These are phyloP conservation scores for Streblospio benedicti DNA, from an alignment of 1,140 invertebrate species.

Conservation along the genomic window DNA sequence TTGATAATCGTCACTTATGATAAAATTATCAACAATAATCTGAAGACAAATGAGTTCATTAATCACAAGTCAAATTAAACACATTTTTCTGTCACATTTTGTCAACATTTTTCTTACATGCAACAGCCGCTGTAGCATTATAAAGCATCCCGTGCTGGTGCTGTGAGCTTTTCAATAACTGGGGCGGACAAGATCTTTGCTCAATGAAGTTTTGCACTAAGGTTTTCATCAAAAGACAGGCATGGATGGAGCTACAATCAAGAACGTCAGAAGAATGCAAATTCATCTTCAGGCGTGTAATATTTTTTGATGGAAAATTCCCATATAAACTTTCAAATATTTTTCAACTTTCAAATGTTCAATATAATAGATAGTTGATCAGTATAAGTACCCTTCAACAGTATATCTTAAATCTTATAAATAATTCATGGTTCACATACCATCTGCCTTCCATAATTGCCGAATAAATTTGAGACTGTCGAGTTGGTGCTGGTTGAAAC, in stretches of 20 bases:
- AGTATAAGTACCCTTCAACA: too few relatives aligned
- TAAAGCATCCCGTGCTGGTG: conserved; percentile 32
- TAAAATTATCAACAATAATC: too few relatives aligned
- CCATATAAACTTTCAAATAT: too few relatives aligned
- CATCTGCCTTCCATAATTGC: conserved; percentile 51
- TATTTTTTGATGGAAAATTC: too few relatives aligned
- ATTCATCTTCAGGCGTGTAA: conserved; percentile 60
- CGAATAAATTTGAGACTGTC: conserved; percentile 57
- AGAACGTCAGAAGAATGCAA: conserved; percentile 58
- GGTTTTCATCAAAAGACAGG: conserved; percentile 36
- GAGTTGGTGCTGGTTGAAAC: conserved; percentile 61
- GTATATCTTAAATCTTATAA: too few relatives aligned
- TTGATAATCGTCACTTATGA: too few relatives aligned
- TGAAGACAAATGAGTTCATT: too few relatives aligned
- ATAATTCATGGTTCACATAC: too few relatives aligned
- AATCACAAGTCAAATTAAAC: too few relatives aligned
- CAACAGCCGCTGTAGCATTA: conserved; percentile 32
- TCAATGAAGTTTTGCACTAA: conserved; percentile 37
- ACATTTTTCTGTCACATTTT: too few relatives aligned
- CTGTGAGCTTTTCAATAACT: conserved; percentile 30
- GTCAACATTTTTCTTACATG: conserved; percentile 30
- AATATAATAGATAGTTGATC: too few relatives aligned
- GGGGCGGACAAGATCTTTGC: conserved; percentile 39
- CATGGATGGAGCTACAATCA: conserved; percentile 38
- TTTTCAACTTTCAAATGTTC: too few relatives aligned